A percentile compares a stretch with the other conserved stretches of the same genome.
phyloP scores from a whole-genome alignment of 1,140 invertebrate genomes.

The Drosophila watanabei region DNA sequence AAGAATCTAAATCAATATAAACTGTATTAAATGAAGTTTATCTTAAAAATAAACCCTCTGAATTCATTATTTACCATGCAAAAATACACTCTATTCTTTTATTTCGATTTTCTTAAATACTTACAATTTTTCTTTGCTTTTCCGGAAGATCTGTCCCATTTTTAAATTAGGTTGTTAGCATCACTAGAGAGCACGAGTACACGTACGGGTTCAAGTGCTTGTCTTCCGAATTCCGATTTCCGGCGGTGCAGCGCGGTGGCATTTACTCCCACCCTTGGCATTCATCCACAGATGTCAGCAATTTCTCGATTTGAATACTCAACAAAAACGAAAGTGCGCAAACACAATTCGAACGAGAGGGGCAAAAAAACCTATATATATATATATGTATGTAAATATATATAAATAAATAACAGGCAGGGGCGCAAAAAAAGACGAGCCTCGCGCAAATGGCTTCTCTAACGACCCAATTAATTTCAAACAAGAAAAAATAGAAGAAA shows the following conservation, averaged over 20 bases:
- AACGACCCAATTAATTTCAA: no score
- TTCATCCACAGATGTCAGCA: conserved; percentile 81
- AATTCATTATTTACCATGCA: background rate
- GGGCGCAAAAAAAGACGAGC: conserved; percentile 59
- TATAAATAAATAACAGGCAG: conserved; percentile 24
- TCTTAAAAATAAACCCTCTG: background rate
- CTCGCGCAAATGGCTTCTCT: conserved; percentile 67
- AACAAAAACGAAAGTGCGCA: conserved; percentile 82
- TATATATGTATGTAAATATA: background rate
- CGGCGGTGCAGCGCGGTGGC: conserved; percentile 32
- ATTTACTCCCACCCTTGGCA: conserved; percentile 48
- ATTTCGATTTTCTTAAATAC: background rate
- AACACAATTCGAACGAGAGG: conserved; percentile 71
- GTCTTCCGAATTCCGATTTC: conserved; percentile 23
- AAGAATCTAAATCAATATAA: no score
- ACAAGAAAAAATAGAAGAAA: no score
- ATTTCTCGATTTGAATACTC: conserved; percentile 83
- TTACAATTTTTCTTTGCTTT: background rate
- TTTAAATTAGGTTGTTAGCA: conserved; percentile 4
- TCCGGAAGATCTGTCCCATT: background rate
- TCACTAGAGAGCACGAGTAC: conserved; percentile 10
- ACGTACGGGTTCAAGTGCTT: conserved; percentile 33
- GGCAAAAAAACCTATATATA: conserved; percentile 23
- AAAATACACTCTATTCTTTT: background rate
- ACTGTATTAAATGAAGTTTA: no score